Evolutionary conservation across 2,113 vertebrate genomes (phyloP), one percentile per base, ranked within the genome.

Genomic region (Polypterus bichir): DNA sequence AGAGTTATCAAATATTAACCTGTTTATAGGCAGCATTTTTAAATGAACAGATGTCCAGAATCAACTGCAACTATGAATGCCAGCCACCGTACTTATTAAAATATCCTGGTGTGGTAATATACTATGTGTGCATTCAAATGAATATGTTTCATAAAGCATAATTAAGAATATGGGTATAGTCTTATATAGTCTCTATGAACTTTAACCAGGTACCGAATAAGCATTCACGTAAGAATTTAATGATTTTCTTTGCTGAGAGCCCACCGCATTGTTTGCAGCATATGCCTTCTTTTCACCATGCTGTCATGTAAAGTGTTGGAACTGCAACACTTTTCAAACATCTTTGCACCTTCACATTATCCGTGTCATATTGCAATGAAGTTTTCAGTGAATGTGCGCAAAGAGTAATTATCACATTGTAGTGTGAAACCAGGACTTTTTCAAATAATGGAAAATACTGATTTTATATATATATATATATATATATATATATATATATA

Each of bases 351-450:
- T 80, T 74, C 66, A 68, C 67, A 69, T 77, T 65, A 76, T 76
- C 71, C 80, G 76, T 82, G 74, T 69, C 71, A 60, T 52, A 59
- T 49, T 73, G 71, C 70, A 65, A 70, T 70, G 65, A 65, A 49
- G 53, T 47, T 65, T 49, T 58, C 56, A 59, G 52, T 54, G 59
- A 66, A 69, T 77, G 62, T 73, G 70, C 62, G 68, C 53, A 68
- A 71, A 60, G 56, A 66, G 71, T 66, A 83, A 84, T 86, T 84
- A 83, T 76, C 84, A 83, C 83, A 64, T 83, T 68, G 69, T 70
- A 72, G 48, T 59, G 44, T 51, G 46, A 8, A 59, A 49, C 9
- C 61, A 8, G 46, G 59, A 56, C 62, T 51, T 11, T 60, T 59
- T 9, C 52, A 64, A 66, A 68, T 57, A 45, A n/a, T 48, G 54